phyloP scores from a whole-genome alignment of 2,888 invertebrate genomes.

The Arge pagana region DNA sequence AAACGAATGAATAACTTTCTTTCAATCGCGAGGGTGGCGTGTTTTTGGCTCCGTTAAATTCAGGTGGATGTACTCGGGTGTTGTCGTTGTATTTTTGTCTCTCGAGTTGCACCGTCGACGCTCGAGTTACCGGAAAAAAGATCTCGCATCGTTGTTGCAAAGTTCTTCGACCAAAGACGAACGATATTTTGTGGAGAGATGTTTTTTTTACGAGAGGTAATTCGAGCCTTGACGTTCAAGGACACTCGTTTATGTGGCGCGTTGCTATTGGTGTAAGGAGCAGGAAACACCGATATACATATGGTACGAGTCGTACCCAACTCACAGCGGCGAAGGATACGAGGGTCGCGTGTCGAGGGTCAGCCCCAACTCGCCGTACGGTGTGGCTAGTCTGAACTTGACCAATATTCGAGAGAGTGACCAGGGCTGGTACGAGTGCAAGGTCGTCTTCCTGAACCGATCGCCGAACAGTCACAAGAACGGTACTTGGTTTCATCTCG shows the following conservation, averaged over 20 bases:
- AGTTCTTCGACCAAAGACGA: neutral
- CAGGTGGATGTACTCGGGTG: too few relatives aligned
- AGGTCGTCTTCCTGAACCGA: slow-evolving; percentile 93
- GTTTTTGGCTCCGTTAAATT: too few relatives aligned
- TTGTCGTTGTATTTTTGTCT: too few relatives aligned
- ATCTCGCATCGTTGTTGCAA: too few relatives aligned
- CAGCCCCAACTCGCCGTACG: slow-evolving; percentile 84
- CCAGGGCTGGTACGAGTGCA: slow-evolving; percentile 96
- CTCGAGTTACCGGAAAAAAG: too few relatives aligned
- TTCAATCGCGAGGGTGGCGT: too few relatives aligned
- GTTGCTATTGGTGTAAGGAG: slow-evolving; percentile 69
- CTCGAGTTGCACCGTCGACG: too few relatives aligned
- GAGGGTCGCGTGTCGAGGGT: slow-evolving; percentile 90
- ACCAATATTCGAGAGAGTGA: slow-evolving; percentile 92
- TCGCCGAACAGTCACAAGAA: slow-evolving; percentile 90
- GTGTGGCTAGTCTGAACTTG: slow-evolving; percentile 93
- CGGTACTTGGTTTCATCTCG: slow-evolving; percentile 97
- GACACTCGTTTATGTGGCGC: slow-evolving; percentile 50
- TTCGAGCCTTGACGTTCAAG: slow-evolving; percentile 13
- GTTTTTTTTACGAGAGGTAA: slow-evolving; percentile 1
- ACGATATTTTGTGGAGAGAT: neutral
- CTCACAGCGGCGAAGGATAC: slow-evolving; percentile 94
- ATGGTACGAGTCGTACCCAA: slow-evolving; percentile 97
- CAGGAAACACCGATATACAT: slow-evolving; percentile 97
- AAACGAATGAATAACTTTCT: too few relatives aligned